A percentile compares a stretch with the other conserved stretches of the same genome.
Conservation (phyloP, 2,888 invertebrate species). For the Sympetrum striolatum region DNA sequence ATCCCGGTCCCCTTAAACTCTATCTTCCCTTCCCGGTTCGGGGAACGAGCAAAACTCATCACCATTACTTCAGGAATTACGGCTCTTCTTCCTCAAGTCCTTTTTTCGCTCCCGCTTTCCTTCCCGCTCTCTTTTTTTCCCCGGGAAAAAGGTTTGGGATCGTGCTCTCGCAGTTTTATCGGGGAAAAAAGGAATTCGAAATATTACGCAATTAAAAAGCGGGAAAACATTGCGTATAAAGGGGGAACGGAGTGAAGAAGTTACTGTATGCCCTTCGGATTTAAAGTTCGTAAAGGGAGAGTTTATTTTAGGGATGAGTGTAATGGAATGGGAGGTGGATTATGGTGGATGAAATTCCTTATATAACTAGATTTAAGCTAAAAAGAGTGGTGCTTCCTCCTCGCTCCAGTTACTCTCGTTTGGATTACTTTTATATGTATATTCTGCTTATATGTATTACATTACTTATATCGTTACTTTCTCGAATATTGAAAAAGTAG, state of each 20-base stretch:
- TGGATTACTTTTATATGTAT: too few relatives aligned
- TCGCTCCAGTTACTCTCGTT: too few relatives aligned
- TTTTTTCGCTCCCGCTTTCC: background rate
- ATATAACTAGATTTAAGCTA: too few relatives aligned
- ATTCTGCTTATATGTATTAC: too few relatives aligned
- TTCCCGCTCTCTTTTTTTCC: background rate
- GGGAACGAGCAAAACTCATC: conserved; percentile 38
- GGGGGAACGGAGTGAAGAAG: background rate
- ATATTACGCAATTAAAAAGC: conserved; percentile 34
- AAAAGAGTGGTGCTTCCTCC: too few relatives aligned
- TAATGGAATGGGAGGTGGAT: too few relatives aligned
- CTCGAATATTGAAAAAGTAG: too few relatives aligned
- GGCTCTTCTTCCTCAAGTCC: conserved; percentile 8
- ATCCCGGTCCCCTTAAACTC: background rate
- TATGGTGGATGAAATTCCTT: too few relatives aligned
- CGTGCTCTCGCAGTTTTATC: conserved; percentile 31
- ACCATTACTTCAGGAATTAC: conserved; percentile 33
- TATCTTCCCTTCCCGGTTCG: conserved; percentile 5
- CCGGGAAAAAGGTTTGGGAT: background rate
- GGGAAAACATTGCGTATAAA: conserved; percentile 22
- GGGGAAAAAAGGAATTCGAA: conserved; percentile 12
- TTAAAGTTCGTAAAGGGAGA: too few relatives aligned
- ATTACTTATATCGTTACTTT: too few relatives aligned
- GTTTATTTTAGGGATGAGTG: too few relatives aligned
- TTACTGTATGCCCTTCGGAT: too few relatives aligned